Base-by-base conservation (phyloP, 2,113 vertebrate species). In the Panurus biarmicus region DNA sequence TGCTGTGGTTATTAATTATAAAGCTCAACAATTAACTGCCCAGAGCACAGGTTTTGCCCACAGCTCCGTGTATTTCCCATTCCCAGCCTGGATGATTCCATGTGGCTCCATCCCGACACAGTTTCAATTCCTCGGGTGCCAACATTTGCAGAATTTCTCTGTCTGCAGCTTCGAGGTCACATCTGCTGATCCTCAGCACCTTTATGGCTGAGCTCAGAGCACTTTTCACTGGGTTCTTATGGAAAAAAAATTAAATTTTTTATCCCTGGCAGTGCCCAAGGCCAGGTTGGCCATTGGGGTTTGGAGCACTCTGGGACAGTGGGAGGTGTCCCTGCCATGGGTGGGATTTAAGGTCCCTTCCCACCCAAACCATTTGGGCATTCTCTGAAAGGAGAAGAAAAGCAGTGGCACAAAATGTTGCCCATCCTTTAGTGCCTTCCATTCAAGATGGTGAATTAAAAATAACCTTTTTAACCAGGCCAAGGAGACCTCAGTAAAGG, bases 391-490 rank as follows among this genome's bases (percentile, higher is more conserved):
- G 44, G 38, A 47, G 15, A 12, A 29, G 40, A 29, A 77, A 75
- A 48, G 21, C 5, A 3, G 13, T 1, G 10, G 18, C 29, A 51
- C 5, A 1, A 7, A 11, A 28, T 3, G 12, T 1, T n/a, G 16
- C 12, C 15, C 35, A 6, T 22, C 19, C 33, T 33, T 71, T 4
- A 9, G 26, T 21, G 26, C n/a, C 13, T 44, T 53, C 33, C 48
- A 7, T 44, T 19, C 25, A 9, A 17, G 23, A 3, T 1, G 6
- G 19, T 26, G 23, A 77, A 56, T 57, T 61, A 28, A 36, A 90
- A 81, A 28, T 18, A 54, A 81, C 2, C 7, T 48, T 31, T 29
- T 12, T 26, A 75, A 20, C 5, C 60, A 17, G 21, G 40, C 11
- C 40, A 36, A 31, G 33, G 47, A 79, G 82, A 65, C 24, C 33